Conservation (phyloP, 2,797 vertebrate species). For the Manis pentadactyla region DNA sequence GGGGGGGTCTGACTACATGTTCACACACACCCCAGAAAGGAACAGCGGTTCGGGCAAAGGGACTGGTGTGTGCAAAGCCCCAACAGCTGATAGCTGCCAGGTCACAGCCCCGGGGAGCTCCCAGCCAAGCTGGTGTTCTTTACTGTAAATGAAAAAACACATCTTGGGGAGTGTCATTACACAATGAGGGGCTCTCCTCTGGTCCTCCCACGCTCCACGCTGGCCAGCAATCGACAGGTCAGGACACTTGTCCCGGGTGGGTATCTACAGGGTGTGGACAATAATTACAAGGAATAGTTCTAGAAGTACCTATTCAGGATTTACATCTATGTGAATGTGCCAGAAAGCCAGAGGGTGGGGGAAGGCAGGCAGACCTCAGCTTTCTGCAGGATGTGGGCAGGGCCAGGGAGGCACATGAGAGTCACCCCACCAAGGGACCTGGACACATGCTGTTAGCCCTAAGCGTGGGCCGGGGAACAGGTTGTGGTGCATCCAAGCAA, state of each 20-base stretch:
- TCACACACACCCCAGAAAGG: neutral
- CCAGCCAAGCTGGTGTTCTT: neutral
- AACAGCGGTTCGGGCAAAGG: neutral
- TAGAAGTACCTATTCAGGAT: neutral
- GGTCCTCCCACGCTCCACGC: neutral
- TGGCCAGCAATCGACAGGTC: fast-evolving
- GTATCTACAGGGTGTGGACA: too few species aligned
- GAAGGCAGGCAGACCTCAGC: neutral
- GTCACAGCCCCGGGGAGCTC: neutral
- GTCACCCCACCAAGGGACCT: neutral
- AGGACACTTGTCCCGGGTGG: neutral
- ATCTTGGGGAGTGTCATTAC: neutral
- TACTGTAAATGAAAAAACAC: neutral
- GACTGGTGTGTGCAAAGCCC: neutral
- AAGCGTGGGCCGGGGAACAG: neutral
- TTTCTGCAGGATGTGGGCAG: neutral
- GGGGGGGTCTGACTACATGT: fast-evolving
- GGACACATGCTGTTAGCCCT: neutral
- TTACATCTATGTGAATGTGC: neutral
- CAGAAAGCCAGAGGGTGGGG: neutral
- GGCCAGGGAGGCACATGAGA: fast-evolving
- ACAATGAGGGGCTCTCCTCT: fast-evolving
- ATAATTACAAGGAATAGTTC: neutral
- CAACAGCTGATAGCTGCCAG: fast-evolving
- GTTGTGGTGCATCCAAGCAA: neutral